Conservation (phyloP, 92 coral and sea anemone species). For the Muricea muricata region DNA sequence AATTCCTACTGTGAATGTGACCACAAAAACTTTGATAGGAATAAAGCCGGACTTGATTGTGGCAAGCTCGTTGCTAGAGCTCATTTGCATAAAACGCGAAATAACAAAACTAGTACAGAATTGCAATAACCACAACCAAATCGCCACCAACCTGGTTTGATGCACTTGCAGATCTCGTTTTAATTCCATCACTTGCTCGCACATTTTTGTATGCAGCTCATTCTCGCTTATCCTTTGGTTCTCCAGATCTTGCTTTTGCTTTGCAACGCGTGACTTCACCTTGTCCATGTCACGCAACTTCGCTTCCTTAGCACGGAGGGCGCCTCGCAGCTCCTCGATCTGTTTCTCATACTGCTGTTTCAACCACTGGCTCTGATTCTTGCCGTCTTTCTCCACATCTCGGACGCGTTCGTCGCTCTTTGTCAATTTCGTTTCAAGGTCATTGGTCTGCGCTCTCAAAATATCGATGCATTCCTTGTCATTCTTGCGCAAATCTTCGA, state of each 20-base stretch:
- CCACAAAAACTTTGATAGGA: too few species aligned
- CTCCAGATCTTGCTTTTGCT: constrained; percentile 33
- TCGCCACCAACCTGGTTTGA: constrained; percentile 23
- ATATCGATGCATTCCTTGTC: constrained; percentile 83
- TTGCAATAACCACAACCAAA: too few species aligned
- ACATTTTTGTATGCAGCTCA: constrained; percentile 21
- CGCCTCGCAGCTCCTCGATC: constrained; percentile 11
- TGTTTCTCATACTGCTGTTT: constrained; percentile 38
- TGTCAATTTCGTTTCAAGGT: constrained; percentile 72
- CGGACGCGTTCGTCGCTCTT: constrained; percentile 68
- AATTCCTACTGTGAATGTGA: too few species aligned
- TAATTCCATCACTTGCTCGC: constrained; percentile 22
- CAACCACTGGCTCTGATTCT: constrained; percentile 21
- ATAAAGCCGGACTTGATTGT: too few species aligned
- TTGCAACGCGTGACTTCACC: constrained; percentile 40
- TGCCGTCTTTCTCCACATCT: constrained; percentile 68
- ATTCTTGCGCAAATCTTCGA: constrained; percentile 76
- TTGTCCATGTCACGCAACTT: constrained; percentile 35
- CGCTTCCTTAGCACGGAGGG: constrained; percentile 28
- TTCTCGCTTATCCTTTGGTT: constrained; percentile 18
- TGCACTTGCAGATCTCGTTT: constrained; percentile 38
- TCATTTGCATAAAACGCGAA: too few species aligned
- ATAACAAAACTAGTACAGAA: too few species aligned
- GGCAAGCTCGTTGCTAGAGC: too few species aligned
- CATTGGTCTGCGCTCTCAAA: constrained; percentile 69